These are phyloP conservation scores for Microhierax caerulescens DNA, from an alignment of 2,797 vertebrate genomes.

Conservation along the genomic window DNA sequence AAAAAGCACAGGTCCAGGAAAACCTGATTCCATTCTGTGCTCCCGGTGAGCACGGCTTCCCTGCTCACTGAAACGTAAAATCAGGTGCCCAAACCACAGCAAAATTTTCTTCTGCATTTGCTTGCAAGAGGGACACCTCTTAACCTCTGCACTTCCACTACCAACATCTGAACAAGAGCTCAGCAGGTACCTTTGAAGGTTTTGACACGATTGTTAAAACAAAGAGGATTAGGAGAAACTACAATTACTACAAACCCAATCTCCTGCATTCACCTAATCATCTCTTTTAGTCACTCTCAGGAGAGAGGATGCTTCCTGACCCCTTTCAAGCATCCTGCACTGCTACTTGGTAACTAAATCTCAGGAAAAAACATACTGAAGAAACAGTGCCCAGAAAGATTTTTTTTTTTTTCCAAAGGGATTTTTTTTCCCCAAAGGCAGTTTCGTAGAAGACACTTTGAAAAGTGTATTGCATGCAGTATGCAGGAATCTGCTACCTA, in stretches of 20 bases:
- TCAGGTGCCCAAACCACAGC: background rate
- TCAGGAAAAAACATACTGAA: background rate
- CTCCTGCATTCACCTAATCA: background rate
- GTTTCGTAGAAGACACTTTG: background rate
- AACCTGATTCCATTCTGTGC: background rate
- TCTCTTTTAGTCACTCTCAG: background rate
- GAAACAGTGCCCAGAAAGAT: background rate
- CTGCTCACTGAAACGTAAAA: background rate
- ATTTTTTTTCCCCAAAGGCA: background rate
- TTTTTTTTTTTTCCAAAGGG: background rate
- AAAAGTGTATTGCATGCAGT: background rate
- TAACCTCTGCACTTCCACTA: background rate
- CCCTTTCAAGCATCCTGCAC: background rate
- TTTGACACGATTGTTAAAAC: background rate
- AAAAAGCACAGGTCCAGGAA: background rate
- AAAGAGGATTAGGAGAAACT: background rate
- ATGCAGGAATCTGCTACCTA: background rate
- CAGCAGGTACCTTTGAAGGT: background rate
- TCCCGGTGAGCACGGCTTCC: background rate
- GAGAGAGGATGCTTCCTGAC: conserved; percentile 3
- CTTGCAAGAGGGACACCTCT: background rate
- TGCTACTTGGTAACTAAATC: background rate
- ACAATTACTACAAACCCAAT: background rate
- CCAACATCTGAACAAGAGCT: background rate
- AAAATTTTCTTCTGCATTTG: background rate